Percentiles rank a stretch among this genome's conserved stretches.
These are phyloP conservation scores for Chromis chromis DNA, from an alignment of 2,797 vertebrate genomes.

Conservation along the genomic window DNA sequence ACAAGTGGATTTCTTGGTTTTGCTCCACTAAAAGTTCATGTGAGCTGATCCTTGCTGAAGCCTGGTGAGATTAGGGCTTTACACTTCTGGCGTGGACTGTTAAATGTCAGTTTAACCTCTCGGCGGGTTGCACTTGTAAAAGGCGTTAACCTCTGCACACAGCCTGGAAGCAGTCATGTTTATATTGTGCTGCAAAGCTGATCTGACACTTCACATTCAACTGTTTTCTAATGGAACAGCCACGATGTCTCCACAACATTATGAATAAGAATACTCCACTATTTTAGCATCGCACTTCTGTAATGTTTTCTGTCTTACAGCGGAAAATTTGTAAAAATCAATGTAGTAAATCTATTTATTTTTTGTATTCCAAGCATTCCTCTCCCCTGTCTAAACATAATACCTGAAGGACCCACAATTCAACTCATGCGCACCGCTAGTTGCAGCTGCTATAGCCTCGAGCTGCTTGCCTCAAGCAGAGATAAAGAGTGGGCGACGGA, in stretches of 20 bases:
- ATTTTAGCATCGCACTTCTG: background rate
- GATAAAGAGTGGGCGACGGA: background rate
- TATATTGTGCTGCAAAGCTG: background rate
- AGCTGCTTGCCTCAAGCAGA: background rate
- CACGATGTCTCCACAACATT: background rate
- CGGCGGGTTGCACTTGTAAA: background rate
- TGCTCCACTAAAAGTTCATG: background rate
- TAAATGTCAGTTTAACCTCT: background rate
- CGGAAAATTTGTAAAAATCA: background rate
- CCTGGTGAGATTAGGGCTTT: background rate
- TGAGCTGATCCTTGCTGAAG: constrained; percentile 3
- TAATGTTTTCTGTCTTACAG: background rate
- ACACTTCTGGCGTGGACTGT: background rate
- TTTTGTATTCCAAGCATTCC: background rate
- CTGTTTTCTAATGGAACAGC: background rate
- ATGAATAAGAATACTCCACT: background rate
- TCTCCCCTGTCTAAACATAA: background rate
- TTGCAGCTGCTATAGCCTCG: background rate
- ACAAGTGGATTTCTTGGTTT: constrained; percentile 9
- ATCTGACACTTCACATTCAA: background rate
- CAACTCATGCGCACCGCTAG: background rate
- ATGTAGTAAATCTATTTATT: too few species aligned
- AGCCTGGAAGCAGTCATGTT: background rate
- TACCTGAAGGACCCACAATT: background rate
- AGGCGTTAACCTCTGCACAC: background rate